Conservation (phyloP, 2,797 vertebrate species). For the Danio tinwini region DNA sequence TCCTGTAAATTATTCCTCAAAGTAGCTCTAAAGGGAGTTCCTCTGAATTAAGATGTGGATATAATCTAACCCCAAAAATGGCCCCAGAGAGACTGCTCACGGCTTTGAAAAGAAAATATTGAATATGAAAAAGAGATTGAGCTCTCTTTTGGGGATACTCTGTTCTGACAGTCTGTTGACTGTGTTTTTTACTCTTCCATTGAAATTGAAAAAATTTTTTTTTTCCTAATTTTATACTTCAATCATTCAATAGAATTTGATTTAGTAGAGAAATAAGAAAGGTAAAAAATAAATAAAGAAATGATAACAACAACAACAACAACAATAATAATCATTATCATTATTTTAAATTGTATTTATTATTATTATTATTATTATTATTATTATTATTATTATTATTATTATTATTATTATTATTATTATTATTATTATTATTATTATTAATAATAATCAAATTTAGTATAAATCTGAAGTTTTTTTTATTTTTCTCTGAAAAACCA, state of each 20-base stretch:
- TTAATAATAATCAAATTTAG: too few relatives aligned
- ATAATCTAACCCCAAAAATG: not conserved
- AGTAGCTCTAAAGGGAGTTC: not conserved
- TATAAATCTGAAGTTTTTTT: too few relatives aligned
- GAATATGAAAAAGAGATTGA: not conserved
- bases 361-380: too few relatives aligned
- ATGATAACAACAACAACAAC: too few relatives aligned
- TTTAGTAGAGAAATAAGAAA: not conserved
- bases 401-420: too few relatives aligned
- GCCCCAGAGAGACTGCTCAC: constrained; percentile 1
- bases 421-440: too few relatives aligned
- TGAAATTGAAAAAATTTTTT: constrained; percentile 5
- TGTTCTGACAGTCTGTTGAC: not conserved
- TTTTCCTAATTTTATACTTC: not conserved
- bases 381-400: too few relatives aligned
- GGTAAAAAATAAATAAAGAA: too few relatives aligned
- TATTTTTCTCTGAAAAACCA: too few relatives aligned
- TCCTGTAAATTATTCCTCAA: constrained; percentile 3
- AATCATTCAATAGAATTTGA: not conserved
- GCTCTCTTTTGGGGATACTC: not conserved
- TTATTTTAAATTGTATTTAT: too few relatives aligned
- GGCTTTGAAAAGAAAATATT: constrained; percentile 18
- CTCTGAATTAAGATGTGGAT: constrained; percentile 9
- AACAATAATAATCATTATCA: too few relatives aligned
- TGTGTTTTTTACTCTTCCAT: not conserved